Evolutionary conservation across 2,888 invertebrate species (phyloP).

Genomic region (Poecilus cupreus): DNA sequence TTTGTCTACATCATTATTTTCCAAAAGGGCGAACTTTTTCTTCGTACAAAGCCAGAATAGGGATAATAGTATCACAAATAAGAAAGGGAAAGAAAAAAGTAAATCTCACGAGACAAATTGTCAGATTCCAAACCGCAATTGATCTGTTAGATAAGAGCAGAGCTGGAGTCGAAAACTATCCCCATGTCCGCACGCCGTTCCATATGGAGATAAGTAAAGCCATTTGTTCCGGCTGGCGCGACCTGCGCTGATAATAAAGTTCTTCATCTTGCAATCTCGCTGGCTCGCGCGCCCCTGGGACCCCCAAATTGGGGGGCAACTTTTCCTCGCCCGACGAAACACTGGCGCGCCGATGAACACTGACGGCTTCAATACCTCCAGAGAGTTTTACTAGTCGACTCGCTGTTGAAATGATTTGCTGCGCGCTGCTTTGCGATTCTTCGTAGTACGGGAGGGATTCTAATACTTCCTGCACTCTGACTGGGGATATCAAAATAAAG

Average conservation of each 20-base stretch:
- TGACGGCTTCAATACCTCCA: conserved; percentile 24
- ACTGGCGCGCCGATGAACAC: conserved; percentile 35
- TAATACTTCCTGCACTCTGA: neutral
- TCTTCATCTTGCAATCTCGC: conserved; percentile 56
- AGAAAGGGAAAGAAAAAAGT: conserved; percentile 31
- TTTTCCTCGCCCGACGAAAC: conserved; percentile 28
- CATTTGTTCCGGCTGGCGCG: conserved; percentile 49
- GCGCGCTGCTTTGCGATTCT: neutral
- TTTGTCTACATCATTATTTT: conserved; percentile 27
- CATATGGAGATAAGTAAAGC: conserved; percentile 55
- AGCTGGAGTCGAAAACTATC: conserved; percentile 35
- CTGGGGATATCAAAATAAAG: neutral
- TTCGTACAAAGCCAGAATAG: neutral
- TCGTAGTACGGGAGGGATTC: neutral
- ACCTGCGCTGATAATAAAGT: conserved; percentile 54
- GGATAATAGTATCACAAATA: conserved; percentile 40
- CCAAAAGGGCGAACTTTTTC: neutral
- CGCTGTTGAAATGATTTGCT: neutral
- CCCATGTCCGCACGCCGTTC: conserved; percentile 43
- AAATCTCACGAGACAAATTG: conserved; percentile 44
- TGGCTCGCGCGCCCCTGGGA: neutral
- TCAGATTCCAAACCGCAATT: conserved; percentile 43
- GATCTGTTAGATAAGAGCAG: conserved; percentile 35
- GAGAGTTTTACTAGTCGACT: conserved; percentile 1
- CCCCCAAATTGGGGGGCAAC: conserved; percentile 41